Base-by-base conservation (phyloP, 2,797 vertebrate species). In the Psittacula derbiana region DNA sequence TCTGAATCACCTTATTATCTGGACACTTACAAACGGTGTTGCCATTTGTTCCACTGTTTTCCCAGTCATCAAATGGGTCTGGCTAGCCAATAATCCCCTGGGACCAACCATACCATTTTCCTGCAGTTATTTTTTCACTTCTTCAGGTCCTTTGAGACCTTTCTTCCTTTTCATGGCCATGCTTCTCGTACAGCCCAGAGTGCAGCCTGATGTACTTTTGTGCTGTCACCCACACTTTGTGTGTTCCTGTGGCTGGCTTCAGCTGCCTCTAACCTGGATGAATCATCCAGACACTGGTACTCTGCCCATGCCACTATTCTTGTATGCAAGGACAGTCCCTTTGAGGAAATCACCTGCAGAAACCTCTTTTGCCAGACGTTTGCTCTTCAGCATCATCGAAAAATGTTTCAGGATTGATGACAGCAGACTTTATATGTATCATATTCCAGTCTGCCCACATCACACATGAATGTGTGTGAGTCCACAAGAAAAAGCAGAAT, bases 1-100 rank as follows among this genome's bases (percentile, higher is more conserved):
- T 92, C 58, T 86, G 85, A 95, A 93, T 90, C 73, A 88, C 50
- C 65, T 72, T 81, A 75, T 86, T 75, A 75, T 61, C 73, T 70
- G 74, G 90, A 84, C 62, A 73, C 58, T 88, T 84, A 88, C 38
- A 79, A 70, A 70, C 0, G 3, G n/a, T 24, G 55, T 85, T 96
- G 60, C 15, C 40, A 91, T 87, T 94, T 69, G 64, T 85, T 74
- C 46, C 66, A 69, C 40, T 65, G n/a, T 44, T 86, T 91, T 86
- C 61, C 38, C 38, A 83, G 53, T 40, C 18, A 69, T 23, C 7
- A 2, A 78, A 90, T 75, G 41, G 36, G 28, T 72, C 65, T 74
- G 49, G 33, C 24, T 71, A 72, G 52, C 60, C 55, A 82, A 31
- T 81, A 90, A 69, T 75, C 74, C 28, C 16, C 50, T 76, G 17